Evolutionary conservation across 1,140 invertebrate genomes (phyloP).

Genomic region (Periplaneta americana): DNA sequence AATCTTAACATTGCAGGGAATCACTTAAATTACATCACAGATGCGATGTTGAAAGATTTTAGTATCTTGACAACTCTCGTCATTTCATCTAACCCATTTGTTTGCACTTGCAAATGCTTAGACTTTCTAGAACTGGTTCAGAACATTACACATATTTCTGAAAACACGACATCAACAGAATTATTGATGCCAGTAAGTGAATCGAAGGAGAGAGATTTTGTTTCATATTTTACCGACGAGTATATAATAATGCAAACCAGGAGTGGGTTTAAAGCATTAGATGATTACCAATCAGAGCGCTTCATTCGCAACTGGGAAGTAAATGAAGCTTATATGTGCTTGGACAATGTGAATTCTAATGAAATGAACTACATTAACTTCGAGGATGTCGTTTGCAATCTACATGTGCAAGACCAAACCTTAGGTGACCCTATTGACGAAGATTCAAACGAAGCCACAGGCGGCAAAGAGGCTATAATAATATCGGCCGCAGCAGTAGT

Average conservation of each 20-base stretch:
- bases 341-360: background rate
- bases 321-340: background rate
- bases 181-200: background rate
- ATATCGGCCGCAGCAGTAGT: background rate
- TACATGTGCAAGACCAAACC: background rate
- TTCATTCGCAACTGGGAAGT: background rate
- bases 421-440: background rate
- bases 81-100: background rate
- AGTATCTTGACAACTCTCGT: background rate
- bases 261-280: background rate
- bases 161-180: background rate
- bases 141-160: background rate
- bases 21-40: constrained; percentile 9
- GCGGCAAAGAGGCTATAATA: background rate
- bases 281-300: background rate
- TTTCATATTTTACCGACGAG: background rate
- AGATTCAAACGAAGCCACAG: background rate
- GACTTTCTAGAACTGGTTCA: background rate
- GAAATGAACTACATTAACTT: background rate
- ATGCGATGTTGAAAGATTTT: constrained; percentile 1
- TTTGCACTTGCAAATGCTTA: background rate
- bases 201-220: background rate
- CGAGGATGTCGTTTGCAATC: too few relatives aligned
- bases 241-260: background rate
- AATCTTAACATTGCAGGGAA: background rate